Conservation (phyloP, 37 sponge, comb jelly and placozoan genomes). For the Chondrilla cf. caribensis region DNA sequence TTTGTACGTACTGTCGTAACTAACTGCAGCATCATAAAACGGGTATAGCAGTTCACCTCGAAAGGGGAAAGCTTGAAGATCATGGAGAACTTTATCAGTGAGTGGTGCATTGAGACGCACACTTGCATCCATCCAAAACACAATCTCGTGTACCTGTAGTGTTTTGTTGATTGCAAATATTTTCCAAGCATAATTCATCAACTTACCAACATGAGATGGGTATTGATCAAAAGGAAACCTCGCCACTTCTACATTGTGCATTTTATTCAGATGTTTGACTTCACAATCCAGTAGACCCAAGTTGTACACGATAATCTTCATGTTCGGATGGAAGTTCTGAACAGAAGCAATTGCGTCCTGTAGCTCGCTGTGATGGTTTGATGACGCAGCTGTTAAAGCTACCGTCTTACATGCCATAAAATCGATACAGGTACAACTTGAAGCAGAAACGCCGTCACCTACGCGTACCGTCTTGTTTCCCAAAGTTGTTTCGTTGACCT, state of each 20-base stretch:
- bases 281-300: constrained; percentile 7
- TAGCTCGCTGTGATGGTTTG: constrained; percentile 13
- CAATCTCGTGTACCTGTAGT: constrained; percentile 18
- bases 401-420: constrained; percentile 21
- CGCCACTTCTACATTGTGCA: constrained; percentile 23
- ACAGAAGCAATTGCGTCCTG: constrained; percentile 21
- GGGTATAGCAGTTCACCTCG: not conserved
- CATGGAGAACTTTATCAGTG: not conserved
- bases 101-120: constrained; percentile 7
- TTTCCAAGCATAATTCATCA: constrained; percentile 27
- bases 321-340: constrained; percentile 21
- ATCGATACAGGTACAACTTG: constrained; percentile 19
- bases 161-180: not conserved
- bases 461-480: not conserved
- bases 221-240: constrained; percentile 24
- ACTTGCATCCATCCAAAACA: constrained; percentile 38
- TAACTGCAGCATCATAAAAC: constrained; percentile 14
- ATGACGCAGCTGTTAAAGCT: constrained; percentile 16
- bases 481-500: not conserved
- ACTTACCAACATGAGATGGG: constrained; percentile 13
- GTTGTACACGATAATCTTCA: constrained; percentile 15
- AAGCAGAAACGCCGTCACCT: not conserved
- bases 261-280: not conserved
- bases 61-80: constrained; percentile 8
- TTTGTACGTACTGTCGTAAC: not conserved